These are phyloP conservation scores for Lasiurus cinereus DNA, from an alignment of 2,113 vertebrate species.

Conservation along the genomic window DNA sequence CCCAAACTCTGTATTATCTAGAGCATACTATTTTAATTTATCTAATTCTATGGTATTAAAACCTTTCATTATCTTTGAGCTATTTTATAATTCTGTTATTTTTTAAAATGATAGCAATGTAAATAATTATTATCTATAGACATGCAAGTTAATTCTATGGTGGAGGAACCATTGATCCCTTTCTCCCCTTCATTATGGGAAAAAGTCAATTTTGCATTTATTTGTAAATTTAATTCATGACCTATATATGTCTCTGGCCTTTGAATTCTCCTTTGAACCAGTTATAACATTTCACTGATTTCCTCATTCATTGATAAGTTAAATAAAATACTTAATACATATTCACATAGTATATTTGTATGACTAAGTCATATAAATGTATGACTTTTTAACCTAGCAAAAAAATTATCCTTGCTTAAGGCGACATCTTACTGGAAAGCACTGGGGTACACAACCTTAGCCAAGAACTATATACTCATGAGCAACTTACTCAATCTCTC, in stretches of 20 bases:
- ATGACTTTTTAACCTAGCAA: background rate
- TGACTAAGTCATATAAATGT: slow-evolving; percentile 31
- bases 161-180: slow-evolving; percentile 1
- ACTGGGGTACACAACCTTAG: background rate
- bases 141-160: slow-evolving; percentile 60
- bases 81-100: slow-evolving; percentile 25
- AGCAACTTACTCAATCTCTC: background rate
- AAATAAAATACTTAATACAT: slow-evolving; percentile 50
- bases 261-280: slow-evolving; percentile 59
- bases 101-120: background rate
- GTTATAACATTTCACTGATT: slow-evolving; percentile 26
- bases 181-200: background rate
- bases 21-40: background rate
- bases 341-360: slow-evolving; percentile 24
- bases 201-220: slow-evolving; percentile 59
- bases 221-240: slow-evolving; percentile 55
- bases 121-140: slow-evolving; percentile 43
- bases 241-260: background rate
- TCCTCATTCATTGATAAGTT: slow-evolving; percentile 58
- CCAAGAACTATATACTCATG: background rate
- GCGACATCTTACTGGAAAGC: background rate
- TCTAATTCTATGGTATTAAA: background rate
- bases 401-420: background rate
- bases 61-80: background rate
- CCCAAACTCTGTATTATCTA: background rate